Evolutionary conservation across 2,113 vertebrate species (phyloP).

Genomic region (Silurus meridionalis): DNA sequence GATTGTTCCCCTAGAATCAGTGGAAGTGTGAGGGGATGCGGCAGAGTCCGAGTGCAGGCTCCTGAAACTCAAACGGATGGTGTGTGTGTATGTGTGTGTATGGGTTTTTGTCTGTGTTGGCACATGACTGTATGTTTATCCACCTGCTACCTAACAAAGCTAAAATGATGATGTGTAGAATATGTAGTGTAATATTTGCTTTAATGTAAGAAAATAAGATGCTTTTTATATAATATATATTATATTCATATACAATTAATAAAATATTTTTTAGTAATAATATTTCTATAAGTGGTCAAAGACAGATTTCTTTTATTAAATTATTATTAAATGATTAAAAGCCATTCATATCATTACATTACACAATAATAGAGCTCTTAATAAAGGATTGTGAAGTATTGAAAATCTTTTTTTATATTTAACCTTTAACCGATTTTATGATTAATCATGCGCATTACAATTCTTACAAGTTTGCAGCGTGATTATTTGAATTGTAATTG

Average conservation of each 20-base stretch:
- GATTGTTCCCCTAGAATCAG: constrained; percentile 73
- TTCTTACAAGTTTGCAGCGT: background rate
- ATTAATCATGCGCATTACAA: background rate
- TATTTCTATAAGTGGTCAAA: background rate
- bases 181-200: background rate
- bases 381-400: background rate
- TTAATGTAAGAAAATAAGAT: background rate
- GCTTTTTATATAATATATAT: background rate
- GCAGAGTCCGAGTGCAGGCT: constrained; percentile 58
- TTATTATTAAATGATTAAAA: background rate
- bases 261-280: background rate
- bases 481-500: background rate
- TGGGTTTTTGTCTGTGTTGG: constrained; percentile 8
- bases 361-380: background rate
- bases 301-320: background rate
- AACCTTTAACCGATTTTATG: background rate
- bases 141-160: background rate
- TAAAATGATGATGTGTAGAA: background rate
- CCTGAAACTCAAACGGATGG: constrained; percentile 10
- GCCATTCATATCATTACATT: background rate
- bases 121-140: constrained; percentile 11
- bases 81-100: background rate
- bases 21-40: constrained; percentile 65
- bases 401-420: background rate
- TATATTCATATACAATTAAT: no score